A percentile compares a stretch with the other conserved stretches of the same genome.
phyloP scores from a whole-genome alignment of 2,888 invertebrate genomes.

The Gandaritis pyraliata region DNA sequence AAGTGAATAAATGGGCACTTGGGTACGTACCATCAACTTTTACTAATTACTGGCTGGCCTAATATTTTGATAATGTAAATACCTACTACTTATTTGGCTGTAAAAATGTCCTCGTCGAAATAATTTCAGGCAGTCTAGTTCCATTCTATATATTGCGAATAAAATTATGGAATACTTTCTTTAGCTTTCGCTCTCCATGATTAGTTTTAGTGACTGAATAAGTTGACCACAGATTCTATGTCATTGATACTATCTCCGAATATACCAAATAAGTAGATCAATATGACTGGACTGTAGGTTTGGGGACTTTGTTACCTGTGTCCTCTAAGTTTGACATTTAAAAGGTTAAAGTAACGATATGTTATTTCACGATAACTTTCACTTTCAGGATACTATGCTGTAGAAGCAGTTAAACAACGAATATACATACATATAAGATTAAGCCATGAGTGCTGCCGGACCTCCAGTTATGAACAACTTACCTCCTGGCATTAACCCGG shows the following conservation, averaged over 20 bases:
- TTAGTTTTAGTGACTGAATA: conserved; percentile 5
- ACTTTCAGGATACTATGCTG: conserved; percentile 68
- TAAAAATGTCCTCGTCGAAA: neutral
- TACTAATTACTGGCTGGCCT: conserved; percentile 65
- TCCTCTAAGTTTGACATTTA: conserved; percentile 63
- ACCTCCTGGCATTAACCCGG: conserved; percentile 79
- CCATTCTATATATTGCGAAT: conserved; percentile 5
- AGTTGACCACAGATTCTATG: conserved; percentile 12
- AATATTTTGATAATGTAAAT: conserved; percentile 37
- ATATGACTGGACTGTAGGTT: neutral
- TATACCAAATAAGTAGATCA: conserved; percentile 1
- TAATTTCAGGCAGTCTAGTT: conserved; percentile 8
- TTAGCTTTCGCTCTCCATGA: conserved; percentile 31
- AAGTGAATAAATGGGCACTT: conserved; percentile 52
- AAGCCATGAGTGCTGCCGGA: conserved; percentile 69
- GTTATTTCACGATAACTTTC: conserved; percentile 50
- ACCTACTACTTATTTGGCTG: neutral
- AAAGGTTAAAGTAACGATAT: conserved; percentile 51
- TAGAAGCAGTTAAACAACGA: conserved; percentile 35
- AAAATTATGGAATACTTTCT: conserved; percentile 25
- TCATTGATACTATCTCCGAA: conserved; percentile 18
- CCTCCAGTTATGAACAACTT: conserved; percentile 72
- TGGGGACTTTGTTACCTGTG: conserved; percentile 47
- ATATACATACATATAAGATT: conserved; percentile 15
- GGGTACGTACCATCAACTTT: conserved; percentile 63